A percentile compares a stretch with the other conserved stretches of the same genome.
Conservation (phyloP, 2,888 invertebrate genomes). For the Troilus luridus region DNA sequence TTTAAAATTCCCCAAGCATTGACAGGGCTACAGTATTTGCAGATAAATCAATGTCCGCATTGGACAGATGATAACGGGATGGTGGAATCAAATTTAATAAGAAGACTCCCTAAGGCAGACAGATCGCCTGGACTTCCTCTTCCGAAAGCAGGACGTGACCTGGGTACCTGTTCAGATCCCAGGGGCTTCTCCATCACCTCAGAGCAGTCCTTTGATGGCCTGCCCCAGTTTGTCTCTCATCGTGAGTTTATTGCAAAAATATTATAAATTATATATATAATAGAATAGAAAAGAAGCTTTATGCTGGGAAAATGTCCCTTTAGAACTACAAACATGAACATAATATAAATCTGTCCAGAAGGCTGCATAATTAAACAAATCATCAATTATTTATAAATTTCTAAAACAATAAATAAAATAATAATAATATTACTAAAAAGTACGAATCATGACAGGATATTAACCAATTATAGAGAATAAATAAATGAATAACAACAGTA, state of each 20-base stretch:
- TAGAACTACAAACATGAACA: too few relatives aligned
- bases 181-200: neutral
- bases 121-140: constrained; percentile 22
- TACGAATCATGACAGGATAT: too few relatives aligned
- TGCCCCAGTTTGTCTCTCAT: neutral
- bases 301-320: too few relatives aligned
- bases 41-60: constrained; percentile 19
- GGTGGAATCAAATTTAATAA: constrained; percentile 27
- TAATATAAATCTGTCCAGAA: too few relatives aligned
- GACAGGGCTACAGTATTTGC: neutral
- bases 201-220: neutral
- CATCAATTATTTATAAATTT: too few relatives aligned
- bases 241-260: neutral
- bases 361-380: too few relatives aligned
- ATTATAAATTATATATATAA: too few relatives aligned
- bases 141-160: neutral
- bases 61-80: constrained; percentile 24
- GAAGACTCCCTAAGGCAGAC: constrained; percentile 18
- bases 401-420: too few relatives aligned
- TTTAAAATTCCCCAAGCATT: neutral
- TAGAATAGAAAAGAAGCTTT: too few relatives aligned
- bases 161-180: neutral
- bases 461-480: too few relatives aligned
- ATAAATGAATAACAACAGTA: too few relatives aligned
- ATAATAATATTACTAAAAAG: too few relatives aligned